Evolutionary conservation across 2,113 vertebrate species (phyloP), one percentile per base, ranked within the genome.

Genomic region (Ochotona princeps): DNA sequence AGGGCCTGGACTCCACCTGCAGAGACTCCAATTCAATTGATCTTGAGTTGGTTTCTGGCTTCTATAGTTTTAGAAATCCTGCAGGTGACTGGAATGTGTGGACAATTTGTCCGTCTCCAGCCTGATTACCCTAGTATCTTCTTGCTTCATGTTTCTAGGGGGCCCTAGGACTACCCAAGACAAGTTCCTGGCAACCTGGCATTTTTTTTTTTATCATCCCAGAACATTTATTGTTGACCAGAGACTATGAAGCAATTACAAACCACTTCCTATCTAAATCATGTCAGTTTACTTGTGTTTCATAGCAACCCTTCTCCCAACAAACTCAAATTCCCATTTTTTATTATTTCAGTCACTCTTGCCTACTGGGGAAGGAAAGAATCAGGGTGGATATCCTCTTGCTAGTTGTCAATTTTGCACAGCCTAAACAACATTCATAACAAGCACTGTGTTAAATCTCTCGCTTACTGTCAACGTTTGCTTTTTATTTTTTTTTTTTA

Each of bases 401-500:
- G 57, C 76, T 89, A 61, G 74, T 95, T 96, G 92, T 85, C 63
- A 87, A 89, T 93, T 85, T 95, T 87, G 67, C 95, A 81, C 83
- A 63, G 61, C 74, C 89, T 90, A 87, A 95, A 94, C 87, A 88
- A 90, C 94, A 95, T 92, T 93, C 78, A 80, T 94, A 96, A 94
- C 82, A 93, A 96, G 32, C 7, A 7, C 32, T n/a, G 74, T 85
- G 87, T 76, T 95, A 96, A 96, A 96, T 94, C 65, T 91, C 78
- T 93, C 94, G 82, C 87, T 96, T 87, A 83, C 85, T 88, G 94
- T 94, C 57, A 35, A 61, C n/a, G 72, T 63, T 96, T 96, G 91
- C 66, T 69, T 94, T 66, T 69, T 94, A 87, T 97, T 97, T 96
- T n/a, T 57, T 67, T 96, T 96, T 92, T 93, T 90, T 88, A 75